Base-by-base conservation (phyloP, 2,888 invertebrate genomes). In the Liodrosophila aerea region DNA sequence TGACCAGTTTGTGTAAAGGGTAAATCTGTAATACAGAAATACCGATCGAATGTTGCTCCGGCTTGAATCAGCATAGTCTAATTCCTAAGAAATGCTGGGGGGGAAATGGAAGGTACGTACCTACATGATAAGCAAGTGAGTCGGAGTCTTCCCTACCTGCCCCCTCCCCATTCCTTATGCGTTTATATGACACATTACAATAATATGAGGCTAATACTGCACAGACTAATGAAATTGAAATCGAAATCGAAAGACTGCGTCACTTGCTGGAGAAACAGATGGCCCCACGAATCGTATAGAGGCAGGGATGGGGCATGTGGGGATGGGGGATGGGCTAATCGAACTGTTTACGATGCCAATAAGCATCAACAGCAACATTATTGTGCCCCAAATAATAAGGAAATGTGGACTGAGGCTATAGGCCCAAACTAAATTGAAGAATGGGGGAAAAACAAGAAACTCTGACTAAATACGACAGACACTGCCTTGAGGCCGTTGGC, bases 261-360 rank as follows among this genome's bases (percentile, higher is more conserved):
- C 73, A 73, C 57, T 36, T 54, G 53, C 67, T 71, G 72, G 66
- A 45, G 36, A 47, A 67, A 59, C 61, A 73, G 68, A 73, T 52
- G 64, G 47, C 16, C 22, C 18, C 22, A 15, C 22, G 31, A 45
- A 37, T 22, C 22, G 11, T 5, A 8, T 12, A 4, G 7, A 4
- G 0, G 1, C n/a, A 4, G n/a, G 15, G 11, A 4, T 27, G 5
- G 27, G n/a, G 16, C 2, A 12, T 9, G 9, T 1, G 7, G 4
- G 27, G 34, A 5, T 2, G 1, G 4, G 1, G 4, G 30, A 4
- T 7, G 40, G 22, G 27, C 13, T 31, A 8, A 12, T 37, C 40
- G 46, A 52, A 43, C 49, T 69, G 69, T 69, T 73, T 68, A 57
- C 69, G 50, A 45, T 68, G 69, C 69, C 61, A 73, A 69, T 69